Conservation (phyloP, 2,888 invertebrate species). For the Trichacis sp. region DNA sequence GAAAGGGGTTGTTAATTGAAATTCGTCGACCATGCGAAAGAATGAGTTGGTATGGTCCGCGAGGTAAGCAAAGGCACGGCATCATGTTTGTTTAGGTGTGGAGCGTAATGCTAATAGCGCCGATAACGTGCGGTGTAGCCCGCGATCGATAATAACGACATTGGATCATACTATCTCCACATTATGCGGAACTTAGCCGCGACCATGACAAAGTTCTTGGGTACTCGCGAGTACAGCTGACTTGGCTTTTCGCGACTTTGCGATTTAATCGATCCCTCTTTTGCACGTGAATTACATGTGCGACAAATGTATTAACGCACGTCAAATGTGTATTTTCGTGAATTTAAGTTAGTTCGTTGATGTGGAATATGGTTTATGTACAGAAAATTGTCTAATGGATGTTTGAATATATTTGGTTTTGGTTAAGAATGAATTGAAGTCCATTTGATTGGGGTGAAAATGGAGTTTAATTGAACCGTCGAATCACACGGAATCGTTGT, state of each 20-base stretch:
- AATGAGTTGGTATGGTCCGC: slow-evolving; percentile 39
- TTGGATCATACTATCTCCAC: slow-evolving; percentile 22
- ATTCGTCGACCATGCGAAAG: slow-evolving; percentile 47
- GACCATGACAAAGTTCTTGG: slow-evolving; percentile 11
- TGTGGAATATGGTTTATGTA: too few species aligned
- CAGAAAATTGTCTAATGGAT: too few species aligned
- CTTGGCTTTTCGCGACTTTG: slow-evolving; percentile 8
- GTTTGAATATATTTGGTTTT: too few species aligned
- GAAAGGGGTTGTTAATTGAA: slow-evolving; percentile 20
- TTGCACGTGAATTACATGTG: not conserved
- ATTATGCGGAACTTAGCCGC: slow-evolving; percentile 5
- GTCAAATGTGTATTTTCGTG: not conserved
- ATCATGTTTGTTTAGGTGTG: slow-evolving; percentile 14
- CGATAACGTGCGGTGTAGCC: slow-evolving; percentile 13
- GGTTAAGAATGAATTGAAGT: too few species aligned
- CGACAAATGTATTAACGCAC: too few species aligned
- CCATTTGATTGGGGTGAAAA: too few species aligned
- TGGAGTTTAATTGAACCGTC: too few species aligned
- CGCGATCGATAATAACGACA: slow-evolving; percentile 42
- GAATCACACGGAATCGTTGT: too few species aligned
- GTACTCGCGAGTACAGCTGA: not conserved
- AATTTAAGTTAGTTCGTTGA: too few species aligned
- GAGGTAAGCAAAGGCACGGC: not conserved
- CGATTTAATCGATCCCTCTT: not conserved
- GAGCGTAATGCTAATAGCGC: slow-evolving; percentile 19